Base-by-base conservation (phyloP, 1,140 invertebrate genomes). In the Zaprionus kolodkinae region DNA sequence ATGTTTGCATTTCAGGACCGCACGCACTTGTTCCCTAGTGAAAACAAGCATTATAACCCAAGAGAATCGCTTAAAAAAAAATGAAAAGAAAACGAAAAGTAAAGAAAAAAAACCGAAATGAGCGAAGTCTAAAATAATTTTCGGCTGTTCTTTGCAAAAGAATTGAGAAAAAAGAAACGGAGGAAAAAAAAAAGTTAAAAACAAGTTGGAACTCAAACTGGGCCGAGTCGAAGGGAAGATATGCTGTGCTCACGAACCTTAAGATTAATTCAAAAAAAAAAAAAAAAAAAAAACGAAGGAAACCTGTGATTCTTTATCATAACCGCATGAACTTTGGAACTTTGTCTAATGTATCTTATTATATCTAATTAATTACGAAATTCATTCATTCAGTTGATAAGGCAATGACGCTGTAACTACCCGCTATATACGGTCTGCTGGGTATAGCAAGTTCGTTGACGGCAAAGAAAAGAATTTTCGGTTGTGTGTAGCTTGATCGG, bases 41-140 rank as follows among this genome's bases (percentile, higher is more conserved):
- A 59, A 69, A 69, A 69, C 40, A 11, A n/a, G 15, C 50, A 45
- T 27, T 4, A 27, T 27, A 71, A 43, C 40, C 62, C 30, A 64
- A 66, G 33, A 79, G 86, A 64, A 79, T 82, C 67, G 76, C 75
- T 35, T 27, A 3, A 5, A 80, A 55, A 52, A 54, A 60, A 54
- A 9, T 15, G 45, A 35, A 11, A 52, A 52, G 36, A 11, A 33
- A 35, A 45, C 27, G 9, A 45, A 25, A 25, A 21, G 45, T 50
- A 15, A 64, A 11, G 11, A 5, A 62, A 45, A 62, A 45, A 63
- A 55, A 38, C n/a, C 59, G 30, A 25, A 50, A 40, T 2, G 21
- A 66, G 70, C 52, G 35, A 56, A 54, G 64, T 15, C n/a, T 7
- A 48, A 66, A 78, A 79, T 82, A 76, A 84, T 84, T 77, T 66